Evolutionary conservation across 2,888 invertebrate species (phyloP).

Genomic region (Diaprepes abbreviatus): DNA sequence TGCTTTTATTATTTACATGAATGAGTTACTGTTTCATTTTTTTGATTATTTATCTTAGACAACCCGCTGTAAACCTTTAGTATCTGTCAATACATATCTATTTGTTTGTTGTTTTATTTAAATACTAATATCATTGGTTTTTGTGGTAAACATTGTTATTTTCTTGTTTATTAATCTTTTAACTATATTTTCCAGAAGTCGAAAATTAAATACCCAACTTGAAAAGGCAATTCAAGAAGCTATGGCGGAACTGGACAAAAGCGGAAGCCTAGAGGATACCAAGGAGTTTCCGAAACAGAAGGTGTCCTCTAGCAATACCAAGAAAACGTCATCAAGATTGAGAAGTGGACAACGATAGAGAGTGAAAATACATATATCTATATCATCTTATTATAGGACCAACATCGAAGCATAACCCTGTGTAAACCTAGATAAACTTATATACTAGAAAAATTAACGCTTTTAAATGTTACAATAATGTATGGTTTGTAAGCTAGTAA

Average conservation of each 20-base stretch:
- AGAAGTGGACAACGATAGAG: conserved; percentile 67
- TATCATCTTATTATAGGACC: conserved; percentile 58
- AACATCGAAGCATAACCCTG: conserved; percentile 61
- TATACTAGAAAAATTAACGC: conserved; percentile 56
- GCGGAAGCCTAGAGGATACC: conserved; percentile 55
- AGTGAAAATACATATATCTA: conserved; percentile 50
- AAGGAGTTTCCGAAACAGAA: conserved; percentile 45
- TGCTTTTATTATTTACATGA: no score
- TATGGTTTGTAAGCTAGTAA: conserved; percentile 18
- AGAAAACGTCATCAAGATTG: conserved; percentile 66
- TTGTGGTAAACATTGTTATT: no score
- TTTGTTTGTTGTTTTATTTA: no score
- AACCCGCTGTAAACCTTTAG: no score
- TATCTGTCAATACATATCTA: no score
- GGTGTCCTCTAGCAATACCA: conserved; percentile 35
- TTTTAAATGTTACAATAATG: conserved; percentile 59
- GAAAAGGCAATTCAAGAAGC: conserved; percentile 95
- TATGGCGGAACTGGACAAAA: conserved; percentile 87
- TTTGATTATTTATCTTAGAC: no score
- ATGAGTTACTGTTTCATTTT: no score
- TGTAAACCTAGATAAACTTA: conserved; percentile 52
- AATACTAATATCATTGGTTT: no score
- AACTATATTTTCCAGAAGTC: conserved; percentile 82
- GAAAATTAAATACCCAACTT: conserved; percentile 91
- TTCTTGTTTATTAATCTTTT: no score